Evolutionary conservation across 2,797 vertebrate species (phyloP), one percentile per base, ranked within the genome.

Genomic region (Mus caroli): DNA sequence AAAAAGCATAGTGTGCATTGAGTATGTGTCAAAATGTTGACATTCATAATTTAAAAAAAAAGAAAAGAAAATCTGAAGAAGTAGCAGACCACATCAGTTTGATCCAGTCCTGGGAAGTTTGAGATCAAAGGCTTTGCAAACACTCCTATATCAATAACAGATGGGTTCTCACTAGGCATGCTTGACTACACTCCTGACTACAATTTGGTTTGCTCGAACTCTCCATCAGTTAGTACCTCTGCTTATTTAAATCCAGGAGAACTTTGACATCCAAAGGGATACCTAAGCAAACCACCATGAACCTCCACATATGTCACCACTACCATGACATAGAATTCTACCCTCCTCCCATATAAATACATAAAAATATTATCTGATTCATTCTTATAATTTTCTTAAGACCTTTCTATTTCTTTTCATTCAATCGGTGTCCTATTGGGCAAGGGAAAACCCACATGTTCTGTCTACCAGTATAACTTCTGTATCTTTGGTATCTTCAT

Each of bases 121-220:
- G 80, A 96, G 52, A 94, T 95, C 84, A 97, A 94, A 64, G 50
- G 13, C 60, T 96, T 92, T 91, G 88, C 50, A 56, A 93, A 78
- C 92, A 88, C 62, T 20, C 28, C 26, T 43, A 34, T 95, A 64
- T 58, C 43, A 69, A 24, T 92, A 46, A 80, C 73, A 93, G n/a
- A 80, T 19, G 69, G 34, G 67, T 94, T 92, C 82, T 96, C 88
- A 92, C 43, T 46, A 76, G 37, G 58, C 22, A 40, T 67, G 64
- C 54, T 95, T 95, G 67, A 93, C 85, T 26, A 67, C 64, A 87
- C 75, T 95, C n/a, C 88, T 94, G 87, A 4, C 93, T 94, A 91
- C 52, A 94, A 91, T 92, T 94, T 77, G 40, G 19, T 93, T 97
- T 90, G 64, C 93, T 93, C 88, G 34, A 90, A 96, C 88, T 96